Evolutionary conservation across 2,113 vertebrate species (phyloP), one percentile per base, ranked within the genome.

Genomic region (Prietella phreatophila): DNA sequence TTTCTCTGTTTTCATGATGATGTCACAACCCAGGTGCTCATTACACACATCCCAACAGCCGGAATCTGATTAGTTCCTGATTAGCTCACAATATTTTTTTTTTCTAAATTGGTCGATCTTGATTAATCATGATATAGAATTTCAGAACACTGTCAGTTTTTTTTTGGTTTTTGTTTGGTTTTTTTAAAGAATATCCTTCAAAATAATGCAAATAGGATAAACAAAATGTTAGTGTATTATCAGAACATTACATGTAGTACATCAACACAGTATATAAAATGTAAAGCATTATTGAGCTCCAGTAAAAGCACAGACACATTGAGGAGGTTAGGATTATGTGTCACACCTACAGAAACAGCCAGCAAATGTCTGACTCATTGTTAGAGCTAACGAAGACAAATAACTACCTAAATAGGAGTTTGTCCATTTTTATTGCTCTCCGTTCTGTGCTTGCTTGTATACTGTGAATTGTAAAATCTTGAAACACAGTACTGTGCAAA

Each of bases 261-360:
- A 11, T 63, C 25, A 10, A 63, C 25, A 63, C 61, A n/a, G 25
- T 27, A 63, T n/a, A 63, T 25, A 22, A 60, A 60, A 22, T 22
- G 10, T 55, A 42, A 42, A 42, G 39, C 39, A 42, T 42, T 4
- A 3, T 42, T 42, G 39, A 42, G 39, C 39, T 42, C 42, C 7
- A 6, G 42, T 36, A 36, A 36, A n/a, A n/a, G n/a, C n/a, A n/a
- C n/a, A n/a, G n/a, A 58, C 53, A 87, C 63, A 60, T 2, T 87
- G 86, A 47, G 33, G 39, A 39, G 65, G 33, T 39, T 84, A 84
- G 61, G 82, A 84, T 82, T 39, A 13, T 67, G 27, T 67, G 42
- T 83, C 63, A 65, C 82, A 84, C 82, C 82, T 84, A 84, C 82
- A 50, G 82, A 67, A 67, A 50, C 10, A 67, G 61, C 27, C 61